These are phyloP conservation scores for Pipistrellus kuhlii DNA, from an alignment of 2,797 vertebrate genomes.

Conservation along the genomic window DNA sequence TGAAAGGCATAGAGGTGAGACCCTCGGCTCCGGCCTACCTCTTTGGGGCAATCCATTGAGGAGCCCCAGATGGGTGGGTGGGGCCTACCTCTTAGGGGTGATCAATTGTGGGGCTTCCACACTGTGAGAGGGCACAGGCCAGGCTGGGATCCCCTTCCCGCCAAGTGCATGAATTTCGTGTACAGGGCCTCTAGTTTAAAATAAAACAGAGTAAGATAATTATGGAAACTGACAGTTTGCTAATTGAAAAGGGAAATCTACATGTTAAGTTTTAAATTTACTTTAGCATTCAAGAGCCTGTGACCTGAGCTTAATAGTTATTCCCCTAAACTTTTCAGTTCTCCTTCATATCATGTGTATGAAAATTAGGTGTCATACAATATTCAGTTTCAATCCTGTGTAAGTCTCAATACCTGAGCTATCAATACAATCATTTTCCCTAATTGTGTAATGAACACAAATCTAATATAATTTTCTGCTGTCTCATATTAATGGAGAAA, in stretches of 20 bases:
- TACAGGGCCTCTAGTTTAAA: background rate
- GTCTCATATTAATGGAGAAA: background rate
- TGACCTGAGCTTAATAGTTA: slow-evolving; percentile 65
- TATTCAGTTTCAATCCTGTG: background rate
- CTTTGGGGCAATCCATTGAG: too few relatives aligned
- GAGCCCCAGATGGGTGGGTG: too few relatives aligned
- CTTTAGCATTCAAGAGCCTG: slow-evolving; percentile 65
- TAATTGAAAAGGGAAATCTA: slow-evolving; percentile 75
- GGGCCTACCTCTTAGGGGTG: too few relatives aligned
- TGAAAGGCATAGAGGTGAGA: too few relatives aligned
- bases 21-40: too few relatives aligned
- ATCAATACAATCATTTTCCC: slow-evolving; percentile 29
- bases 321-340: slow-evolving; percentile 67
- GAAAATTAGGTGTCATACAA: slow-evolving; percentile 60
- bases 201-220: slow-evolving; percentile 50
- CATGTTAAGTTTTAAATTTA: slow-evolving; percentile 75
- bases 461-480: slow-evolving; percentile 2
- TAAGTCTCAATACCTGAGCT: slow-evolving; percentile 45
- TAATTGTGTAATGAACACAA: background rate
- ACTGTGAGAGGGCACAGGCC: too few relatives aligned
- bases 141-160: too few relatives aligned
- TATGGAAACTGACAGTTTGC: slow-evolving; percentile 52
- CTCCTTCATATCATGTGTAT: slow-evolving; percentile 73
- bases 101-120: too few relatives aligned
- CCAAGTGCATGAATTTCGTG: too few relatives aligned